These are phyloP conservation scores for Peromyscus melanophrys DNA, from an alignment of 2,797 vertebrate species.

Conservation along the genomic window DNA sequence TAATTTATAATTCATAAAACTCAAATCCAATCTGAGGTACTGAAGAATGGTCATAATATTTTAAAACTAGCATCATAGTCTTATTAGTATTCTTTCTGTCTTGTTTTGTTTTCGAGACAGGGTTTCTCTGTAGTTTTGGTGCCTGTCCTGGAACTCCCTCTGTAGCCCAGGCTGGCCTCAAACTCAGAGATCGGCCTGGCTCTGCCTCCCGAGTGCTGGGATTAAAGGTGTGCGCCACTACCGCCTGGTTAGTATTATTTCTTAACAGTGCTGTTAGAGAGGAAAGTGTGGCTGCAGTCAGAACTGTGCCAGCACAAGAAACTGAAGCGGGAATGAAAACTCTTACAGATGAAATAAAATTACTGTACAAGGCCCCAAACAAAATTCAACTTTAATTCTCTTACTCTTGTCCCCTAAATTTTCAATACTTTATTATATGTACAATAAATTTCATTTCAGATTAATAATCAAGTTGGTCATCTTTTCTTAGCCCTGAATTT, in stretches of 20 bases:
- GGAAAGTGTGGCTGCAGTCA: constrained; percentile 1
- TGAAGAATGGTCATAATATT: not conserved
- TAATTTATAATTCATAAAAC: constrained; percentile 6
- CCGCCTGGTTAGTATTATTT: not conserved
- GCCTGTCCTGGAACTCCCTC: too few species aligned
- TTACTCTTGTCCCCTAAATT: constrained; percentile 15
- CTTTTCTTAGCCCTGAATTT: not conserved
- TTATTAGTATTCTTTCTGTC: not conserved
- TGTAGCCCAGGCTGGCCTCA: too few species aligned
- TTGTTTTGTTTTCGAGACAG: too few species aligned
- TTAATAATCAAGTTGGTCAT: not conserved
- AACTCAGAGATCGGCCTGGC: too few species aligned
- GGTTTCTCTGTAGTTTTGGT: too few species aligned
- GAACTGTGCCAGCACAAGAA: constrained; percentile 10
- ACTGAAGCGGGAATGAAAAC: not conserved
- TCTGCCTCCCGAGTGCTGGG: too few species aligned
- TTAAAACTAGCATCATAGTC: constrained; percentile 1
- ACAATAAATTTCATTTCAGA: constrained; percentile 48
- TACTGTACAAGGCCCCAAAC: not conserved
- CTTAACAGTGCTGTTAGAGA: not conserved
- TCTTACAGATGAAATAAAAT: not conserved
- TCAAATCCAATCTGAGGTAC: constrained; percentile 13
- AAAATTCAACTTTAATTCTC: constrained; percentile 46
- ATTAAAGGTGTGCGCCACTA: too few species aligned
- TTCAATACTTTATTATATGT: not conserved